A percentile compares a stretch with the other conserved stretches of the same genome.
phyloP scores from a whole-genome alignment of 2,888 invertebrate species.

The Hirtodrosophila trivittata region DNA sequence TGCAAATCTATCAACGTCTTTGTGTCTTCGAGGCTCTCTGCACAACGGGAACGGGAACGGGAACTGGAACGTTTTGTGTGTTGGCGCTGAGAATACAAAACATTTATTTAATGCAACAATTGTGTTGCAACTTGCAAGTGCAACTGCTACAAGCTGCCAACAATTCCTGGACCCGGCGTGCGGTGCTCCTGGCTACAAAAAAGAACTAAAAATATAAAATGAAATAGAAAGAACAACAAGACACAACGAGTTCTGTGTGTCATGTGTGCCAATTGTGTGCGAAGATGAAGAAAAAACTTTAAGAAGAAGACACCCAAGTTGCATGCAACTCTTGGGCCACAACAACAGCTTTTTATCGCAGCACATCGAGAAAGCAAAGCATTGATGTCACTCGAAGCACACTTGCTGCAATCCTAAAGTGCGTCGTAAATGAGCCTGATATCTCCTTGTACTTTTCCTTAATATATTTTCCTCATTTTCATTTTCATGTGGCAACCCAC shows the following conservation, averaged over 20 bases:
- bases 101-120: constrained; percentile 76
- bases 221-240: constrained; percentile 27
- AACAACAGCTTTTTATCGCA: constrained; percentile 40
- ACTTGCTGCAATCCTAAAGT: constrained; percentile 41
- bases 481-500: background rate
- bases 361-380: constrained; percentile 48
- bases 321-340: constrained; percentile 38
- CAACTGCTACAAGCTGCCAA: constrained; percentile 27
- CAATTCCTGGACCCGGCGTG: constrained; percentile 16
- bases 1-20: constrained; percentile 72
- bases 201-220: constrained; percentile 3
- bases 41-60: constrained; percentile 12
- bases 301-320: constrained; percentile 31
- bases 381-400: constrained; percentile 22
- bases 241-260: constrained; percentile 17
- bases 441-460: constrained; percentile 25
- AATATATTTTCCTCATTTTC: constrained; percentile 11
- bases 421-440: constrained; percentile 47
- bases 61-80: constrained; percentile 16
- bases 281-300: constrained; percentile 19
- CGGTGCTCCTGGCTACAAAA: constrained; percentile 10
- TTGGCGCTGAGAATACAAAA: constrained; percentile 44
- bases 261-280: constrained; percentile 2
- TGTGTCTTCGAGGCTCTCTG: constrained; percentile 44
- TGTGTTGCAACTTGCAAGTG: constrained; percentile 63